Percentiles rank a stretch among this genome's conserved stretches.
Conservation (phyloP, 2,797 vertebrate species). For the Melanotaenia parkinsoni region DNA sequence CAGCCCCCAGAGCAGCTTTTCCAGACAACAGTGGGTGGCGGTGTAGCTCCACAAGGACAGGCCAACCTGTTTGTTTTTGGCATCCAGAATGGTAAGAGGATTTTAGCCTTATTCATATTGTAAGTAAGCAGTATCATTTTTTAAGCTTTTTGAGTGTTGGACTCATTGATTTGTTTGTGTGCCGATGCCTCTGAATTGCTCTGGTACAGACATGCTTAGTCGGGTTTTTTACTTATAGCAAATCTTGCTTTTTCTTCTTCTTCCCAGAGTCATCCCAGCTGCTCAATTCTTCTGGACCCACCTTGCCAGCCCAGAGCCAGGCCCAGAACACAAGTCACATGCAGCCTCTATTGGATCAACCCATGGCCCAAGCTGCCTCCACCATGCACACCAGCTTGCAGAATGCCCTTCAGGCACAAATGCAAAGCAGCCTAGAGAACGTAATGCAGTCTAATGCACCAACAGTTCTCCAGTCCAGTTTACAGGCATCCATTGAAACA, state of each 20-base stretch:
- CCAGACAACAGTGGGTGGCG: conserved; percentile 86
- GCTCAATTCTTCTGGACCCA: conserved; percentile 86
- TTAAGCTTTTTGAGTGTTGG: not conserved
- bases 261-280: conserved; percentile 90
- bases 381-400: conserved; percentile 78
- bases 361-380: conserved; percentile 85
- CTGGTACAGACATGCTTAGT: not conserved
- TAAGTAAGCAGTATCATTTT: not conserved
- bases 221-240: not conserved
- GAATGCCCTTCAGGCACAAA: conserved; percentile 75
- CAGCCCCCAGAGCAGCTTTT: conserved; percentile 89
- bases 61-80: conserved; percentile 95
- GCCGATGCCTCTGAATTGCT: not conserved
- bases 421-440: conserved; percentile 72
- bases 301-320: conserved; percentile 88
- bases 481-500: conserved; percentile 70
- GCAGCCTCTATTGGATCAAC: conserved; percentile 90
- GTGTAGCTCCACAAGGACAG: conserved; percentile 88
- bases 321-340: conserved; percentile 87
- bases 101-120: not conserved
- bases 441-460: conserved; percentile 72
- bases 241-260: conserved; percentile 19
- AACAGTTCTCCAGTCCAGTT: conserved; percentile 61
- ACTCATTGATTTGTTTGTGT: not conserved
- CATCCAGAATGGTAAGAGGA: conserved; percentile 92